A percentile compares a stretch with the other conserved stretches of the same genome.
Evolutionary conservation across 2,888 invertebrate species (phyloP).

Genomic region (Eledone cirrhosa): DNA sequence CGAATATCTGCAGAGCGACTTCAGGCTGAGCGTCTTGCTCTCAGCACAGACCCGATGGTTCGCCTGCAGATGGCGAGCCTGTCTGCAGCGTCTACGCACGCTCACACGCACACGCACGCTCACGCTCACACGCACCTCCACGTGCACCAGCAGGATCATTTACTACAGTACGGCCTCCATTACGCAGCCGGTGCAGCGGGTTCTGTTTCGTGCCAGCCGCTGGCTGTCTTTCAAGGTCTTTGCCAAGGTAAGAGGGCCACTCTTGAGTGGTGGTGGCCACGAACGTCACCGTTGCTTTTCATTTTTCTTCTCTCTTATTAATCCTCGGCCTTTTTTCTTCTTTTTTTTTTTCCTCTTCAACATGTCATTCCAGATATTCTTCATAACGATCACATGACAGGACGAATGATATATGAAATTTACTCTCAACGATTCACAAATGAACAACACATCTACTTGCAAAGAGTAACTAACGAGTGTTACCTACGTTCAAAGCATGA

Average conservation of each 20-base stretch:
- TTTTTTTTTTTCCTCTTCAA: too few relatives aligned
- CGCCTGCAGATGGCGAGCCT: constrained; percentile 93
- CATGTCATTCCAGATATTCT: constrained; percentile 52
- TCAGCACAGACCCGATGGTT: constrained; percentile 88
- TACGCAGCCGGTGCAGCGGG: not conserved
- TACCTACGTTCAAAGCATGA: constrained; percentile 57
- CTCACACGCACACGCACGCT: constrained; percentile 91
- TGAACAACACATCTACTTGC: constrained; percentile 60
- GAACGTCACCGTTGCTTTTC: constrained; percentile 1
- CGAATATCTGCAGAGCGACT: constrained; percentile 73
- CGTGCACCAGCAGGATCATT: constrained; percentile 67
- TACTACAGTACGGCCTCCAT: constrained; percentile 32
- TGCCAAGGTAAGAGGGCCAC: constrained; percentile 49
- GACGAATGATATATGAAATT: constrained; percentile 61
- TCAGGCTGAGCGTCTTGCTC: constrained; percentile 69
- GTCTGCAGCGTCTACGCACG: constrained; percentile 46
- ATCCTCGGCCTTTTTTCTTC: constrained; percentile 30
- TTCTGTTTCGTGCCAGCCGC: constrained; percentile 17
- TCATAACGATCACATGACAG: constrained; percentile 58
- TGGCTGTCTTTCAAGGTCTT: constrained; percentile 40
- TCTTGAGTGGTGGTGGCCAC: constrained; percentile 1
- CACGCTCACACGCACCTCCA: constrained; percentile 89
- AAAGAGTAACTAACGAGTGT: constrained; percentile 56
- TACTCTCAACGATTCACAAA: constrained; percentile 59
- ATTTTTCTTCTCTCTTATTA: constrained; percentile 3